Base-by-base conservation (phyloP, 2,888 invertebrate species). In the Aplocera efformata region DNA sequence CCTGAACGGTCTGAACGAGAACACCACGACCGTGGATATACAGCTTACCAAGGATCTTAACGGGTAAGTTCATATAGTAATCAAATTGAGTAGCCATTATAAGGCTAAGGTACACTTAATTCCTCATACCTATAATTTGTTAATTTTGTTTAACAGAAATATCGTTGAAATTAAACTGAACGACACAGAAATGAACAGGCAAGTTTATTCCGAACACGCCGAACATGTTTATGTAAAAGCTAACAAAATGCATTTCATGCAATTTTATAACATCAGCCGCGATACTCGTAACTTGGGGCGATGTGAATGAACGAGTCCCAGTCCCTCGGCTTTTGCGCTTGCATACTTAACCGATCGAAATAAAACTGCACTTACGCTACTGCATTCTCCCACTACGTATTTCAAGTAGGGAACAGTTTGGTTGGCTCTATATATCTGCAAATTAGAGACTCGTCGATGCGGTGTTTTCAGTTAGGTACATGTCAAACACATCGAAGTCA, bases 1-100 rank as follows among this genome's bases (percentile, higher is more conserved):
- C 1, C 79, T 92, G 42, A 89, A 89, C 57, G 84, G 85, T 17
- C 76, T 89, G 38, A 77, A 74, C 55, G 88, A 88, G 42, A 72
- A 60, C 42, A 66, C 73, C 34, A 68, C 72, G 41, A 74, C 72
- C 50, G 73, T 85, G 40, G 88, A 88, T 63, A 72, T 88, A 51
- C 82, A 85, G 42, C 71, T 86, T 32, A 82, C 85, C 8, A 88
- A 82, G 58, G 88, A 88, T 48, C 61, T 86, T 31, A 85, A 88
- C 49, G 85, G 84, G 88, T 88, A 53, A 64, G 70, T 60, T 1
- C n/a, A 26, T n/a, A 27, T 24, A 27, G 38, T 32, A 6, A 11
- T 32, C 5, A n/a, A n/a, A n/a, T n/a, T n/a, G n/a, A n/a, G n/a
- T n/a, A n/a, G n/a, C n/a, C n/a, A n/a, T n/a, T n/a, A n/a, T n/a